These are phyloP conservation scores for Pogonomyrmex californicus DNA, from an alignment of 1,140 invertebrate species.

Conservation along the genomic window DNA sequence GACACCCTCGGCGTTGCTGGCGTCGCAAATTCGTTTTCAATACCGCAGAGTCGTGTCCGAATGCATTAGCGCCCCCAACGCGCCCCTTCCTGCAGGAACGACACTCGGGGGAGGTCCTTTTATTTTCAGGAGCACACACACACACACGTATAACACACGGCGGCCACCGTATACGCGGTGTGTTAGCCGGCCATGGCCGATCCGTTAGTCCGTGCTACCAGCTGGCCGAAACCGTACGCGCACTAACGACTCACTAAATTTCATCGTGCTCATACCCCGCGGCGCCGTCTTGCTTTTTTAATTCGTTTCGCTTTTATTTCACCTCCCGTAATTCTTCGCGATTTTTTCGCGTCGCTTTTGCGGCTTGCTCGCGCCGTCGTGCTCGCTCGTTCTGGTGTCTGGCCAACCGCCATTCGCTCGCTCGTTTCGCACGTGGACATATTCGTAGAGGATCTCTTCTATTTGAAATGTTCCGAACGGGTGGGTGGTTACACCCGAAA, in stretches of 20 bases:
- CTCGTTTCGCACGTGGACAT: conserved; percentile 1
- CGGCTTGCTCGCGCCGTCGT: conserved; percentile 11
- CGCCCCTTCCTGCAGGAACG: neutral
- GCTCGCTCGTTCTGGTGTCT: conserved; percentile 3
- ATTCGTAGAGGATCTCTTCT: neutral
- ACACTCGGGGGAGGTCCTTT: conserved; percentile 40
- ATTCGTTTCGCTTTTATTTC: conserved; percentile 71
- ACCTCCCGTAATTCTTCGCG: conserved; percentile 53
- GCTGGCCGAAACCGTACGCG: conserved; percentile 76
- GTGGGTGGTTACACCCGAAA: neutral
- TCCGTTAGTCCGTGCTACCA: conserved; percentile 75
- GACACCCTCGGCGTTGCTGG: conserved; percentile 11
- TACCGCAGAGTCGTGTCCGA: conserved; percentile 48
- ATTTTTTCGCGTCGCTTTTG: conserved; percentile 44
- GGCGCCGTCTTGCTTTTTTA: conserved; percentile 57
- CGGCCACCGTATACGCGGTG: conserved; percentile 4
- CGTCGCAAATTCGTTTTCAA: conserved; percentile 64
- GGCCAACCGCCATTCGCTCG: neutral
- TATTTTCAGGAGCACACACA: conserved; percentile 28
- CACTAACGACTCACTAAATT: conserved; percentile 80
- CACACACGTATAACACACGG: conserved; percentile 24
- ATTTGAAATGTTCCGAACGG: neutral
- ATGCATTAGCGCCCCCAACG: conserved; percentile 37
- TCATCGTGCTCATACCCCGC: conserved; percentile 61
- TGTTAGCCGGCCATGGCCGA: conserved; percentile 64